These are phyloP conservation scores for Drosophila austrosaltans DNA, from an alignment of 2,888 invertebrate species.

Conservation along the genomic window DNA sequence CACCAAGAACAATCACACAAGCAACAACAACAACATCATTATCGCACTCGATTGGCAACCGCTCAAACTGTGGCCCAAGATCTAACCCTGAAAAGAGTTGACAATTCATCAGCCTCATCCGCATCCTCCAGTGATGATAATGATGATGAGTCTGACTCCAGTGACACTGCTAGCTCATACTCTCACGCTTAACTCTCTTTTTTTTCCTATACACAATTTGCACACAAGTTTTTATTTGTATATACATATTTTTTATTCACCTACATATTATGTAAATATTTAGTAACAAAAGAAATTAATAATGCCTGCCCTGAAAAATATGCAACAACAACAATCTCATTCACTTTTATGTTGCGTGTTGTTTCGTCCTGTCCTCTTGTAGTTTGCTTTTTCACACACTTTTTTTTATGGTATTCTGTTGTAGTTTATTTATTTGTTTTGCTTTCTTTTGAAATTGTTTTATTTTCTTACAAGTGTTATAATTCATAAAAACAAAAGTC, in stretches of 20 bases:
- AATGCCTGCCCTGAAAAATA: neutral
- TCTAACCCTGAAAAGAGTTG: constrained; percentile 57
- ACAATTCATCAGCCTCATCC: neutral
- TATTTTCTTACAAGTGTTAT: neutral
- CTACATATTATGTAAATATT: constrained; percentile 10
- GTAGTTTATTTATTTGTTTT: neutral
- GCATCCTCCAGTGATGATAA: neutral
- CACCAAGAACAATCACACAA: constrained; percentile 49
- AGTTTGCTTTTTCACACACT: constrained; percentile 6
- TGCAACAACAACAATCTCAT: constrained; percentile 5
- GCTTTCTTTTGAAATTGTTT: neutral
- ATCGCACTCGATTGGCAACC: constrained; percentile 52
- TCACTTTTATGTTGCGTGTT: constrained; percentile 40
- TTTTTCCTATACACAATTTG: constrained; percentile 14
- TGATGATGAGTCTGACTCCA: constrained; percentile 4
- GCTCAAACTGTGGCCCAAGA: constrained; percentile 67
- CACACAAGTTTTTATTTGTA: constrained; percentile 12
- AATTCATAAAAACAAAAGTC: neutral
- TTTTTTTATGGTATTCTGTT: neutral
- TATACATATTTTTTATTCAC: neutral
- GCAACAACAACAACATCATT: constrained; percentile 22
- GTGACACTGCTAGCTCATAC: constrained; percentile 1
- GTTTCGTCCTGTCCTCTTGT: constrained; percentile 23
- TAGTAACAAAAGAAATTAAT: constrained; percentile 1
- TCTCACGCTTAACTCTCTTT: constrained; percentile 5